Percentiles rank a stretch among this genome's conserved stretches.
phyloP scores from a whole-genome alignment of 2,797 vertebrate genomes.

The Nasua narica region DNA sequence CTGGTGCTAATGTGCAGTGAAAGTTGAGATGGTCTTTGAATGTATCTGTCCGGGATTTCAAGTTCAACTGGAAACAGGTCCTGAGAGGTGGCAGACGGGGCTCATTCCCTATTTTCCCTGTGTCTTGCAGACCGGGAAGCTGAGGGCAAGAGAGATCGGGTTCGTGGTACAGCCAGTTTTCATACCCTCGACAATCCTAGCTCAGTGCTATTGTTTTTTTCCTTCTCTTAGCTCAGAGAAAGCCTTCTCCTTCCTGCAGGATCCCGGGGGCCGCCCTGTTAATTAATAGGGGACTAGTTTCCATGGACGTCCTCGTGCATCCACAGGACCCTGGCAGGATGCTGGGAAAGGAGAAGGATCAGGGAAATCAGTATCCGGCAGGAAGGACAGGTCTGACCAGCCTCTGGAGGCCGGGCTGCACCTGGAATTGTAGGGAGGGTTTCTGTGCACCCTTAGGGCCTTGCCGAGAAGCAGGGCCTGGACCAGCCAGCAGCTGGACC shows the following conservation, averaged over 20 bases:
- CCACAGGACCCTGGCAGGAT: background rate
- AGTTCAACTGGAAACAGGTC: background rate
- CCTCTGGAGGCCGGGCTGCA: background rate
- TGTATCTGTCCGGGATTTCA: background rate
- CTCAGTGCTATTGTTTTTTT: background rate
- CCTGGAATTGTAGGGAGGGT: background rate
- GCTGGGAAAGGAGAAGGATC: background rate
- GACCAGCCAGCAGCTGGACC: background rate
- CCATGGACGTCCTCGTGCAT: background rate
- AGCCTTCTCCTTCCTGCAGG: background rate
- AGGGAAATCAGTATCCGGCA: background rate
- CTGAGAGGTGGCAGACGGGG: background rate
- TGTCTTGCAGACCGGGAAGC: background rate
- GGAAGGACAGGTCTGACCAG: background rate
- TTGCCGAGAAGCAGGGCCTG: background rate
- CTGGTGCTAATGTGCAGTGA: background rate
- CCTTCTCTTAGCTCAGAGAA: background rate
- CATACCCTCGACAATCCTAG: background rate
- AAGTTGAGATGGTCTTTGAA: background rate
- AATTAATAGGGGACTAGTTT: background rate
- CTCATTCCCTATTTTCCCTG: background rate
- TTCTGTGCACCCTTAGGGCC: background rate
- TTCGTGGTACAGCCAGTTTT: background rate
- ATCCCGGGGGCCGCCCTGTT: background rate
- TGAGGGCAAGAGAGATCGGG: background rate